Conservation (phyloP, 2,113 vertebrate genomes). For the Garra rufa region DNA sequence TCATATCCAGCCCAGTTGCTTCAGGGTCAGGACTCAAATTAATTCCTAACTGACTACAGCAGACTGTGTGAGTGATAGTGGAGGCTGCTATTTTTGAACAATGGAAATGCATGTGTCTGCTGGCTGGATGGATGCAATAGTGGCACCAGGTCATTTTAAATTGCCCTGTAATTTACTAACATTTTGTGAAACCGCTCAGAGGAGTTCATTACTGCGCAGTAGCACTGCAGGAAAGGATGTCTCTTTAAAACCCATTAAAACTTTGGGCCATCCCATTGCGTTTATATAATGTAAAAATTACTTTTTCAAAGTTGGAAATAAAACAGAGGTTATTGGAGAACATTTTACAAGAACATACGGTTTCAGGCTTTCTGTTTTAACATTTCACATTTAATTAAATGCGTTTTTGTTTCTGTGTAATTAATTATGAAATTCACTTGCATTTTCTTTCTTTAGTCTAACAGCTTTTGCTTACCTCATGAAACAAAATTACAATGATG, state of each 20-base stretch:
- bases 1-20: slow-evolving; percentile 70
- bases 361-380: background rate
- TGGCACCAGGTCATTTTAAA: slow-evolving; percentile 58
- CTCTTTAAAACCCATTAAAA: slow-evolving; percentile 30
- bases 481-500: background rate
- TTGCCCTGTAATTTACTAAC: slow-evolving; percentile 57
- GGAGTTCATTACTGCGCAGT: slow-evolving; percentile 36
- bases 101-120: slow-evolving; percentile 61
- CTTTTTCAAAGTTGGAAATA: background rate
- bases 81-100: slow-evolving; percentile 70
- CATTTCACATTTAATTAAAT: background rate
- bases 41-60: slow-evolving; percentile 67
- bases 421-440: background rate
- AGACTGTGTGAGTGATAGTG: slow-evolving; percentile 58
- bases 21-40: slow-evolving; percentile 73
- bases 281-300: background rate
- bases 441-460: background rate
- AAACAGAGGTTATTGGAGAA: background rate
- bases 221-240: background rate
- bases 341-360: background rate
- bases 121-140: slow-evolving; percentile 46
- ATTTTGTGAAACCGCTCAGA: slow-evolving; percentile 44
- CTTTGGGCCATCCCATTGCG: background rate
- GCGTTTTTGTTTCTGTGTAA: background rate
- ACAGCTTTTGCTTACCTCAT: background rate